Evolutionary conservation across 1,140 invertebrate species (phyloP), one percentile per base, ranked within the genome.

Genomic region (Drosophila prosaltans): DNA sequence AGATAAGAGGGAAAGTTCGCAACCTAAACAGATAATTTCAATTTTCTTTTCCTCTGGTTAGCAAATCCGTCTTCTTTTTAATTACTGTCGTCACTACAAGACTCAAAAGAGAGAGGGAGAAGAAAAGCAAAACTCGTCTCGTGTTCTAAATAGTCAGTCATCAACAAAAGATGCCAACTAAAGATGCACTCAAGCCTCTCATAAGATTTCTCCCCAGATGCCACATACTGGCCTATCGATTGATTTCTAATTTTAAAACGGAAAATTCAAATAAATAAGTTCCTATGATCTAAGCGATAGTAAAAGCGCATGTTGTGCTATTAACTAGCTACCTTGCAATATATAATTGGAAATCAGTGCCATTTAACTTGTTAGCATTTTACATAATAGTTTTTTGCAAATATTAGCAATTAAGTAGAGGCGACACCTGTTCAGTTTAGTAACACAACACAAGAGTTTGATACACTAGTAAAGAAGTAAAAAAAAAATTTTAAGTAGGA

Each of bases 31-130:
- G 32, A 11, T 21, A 60, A 28, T 61, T 59, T 16, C n/a, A 45
- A 39, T 39, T 58, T 28, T 57, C 36, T 28, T 7, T 74, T 54
- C 45, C 39, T 67, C 45, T 58, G 57, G 61, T 65, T 67, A 64
- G 65, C 77, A 89, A 89, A 88, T 88, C 83, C 83, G 84, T 89
- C 84, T 88, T 83, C 80, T 83, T 74, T 72, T 72, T 83, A 88
- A 89, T 88, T 80, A 82, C 84, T 83, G 84, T 80, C 83, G 83
- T 80, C 79, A 59, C 59, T 32, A n/a, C 65, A 65, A 72, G 28
- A 30, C 28, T 77, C 57, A 72, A 62, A 57, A 54, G 55, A 74
- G 68, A 28, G n/a, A 66, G 39, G 39, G 21, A 26, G 45, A 10
- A 11, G 24, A 3, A 24, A 66, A 30, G 40, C 28, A 26, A 54